Percentiles rank a stretch among this genome's conserved stretches.
Conservation (phyloP, 2,797 vertebrate species). For the Crenichthys baileyi region DNA sequence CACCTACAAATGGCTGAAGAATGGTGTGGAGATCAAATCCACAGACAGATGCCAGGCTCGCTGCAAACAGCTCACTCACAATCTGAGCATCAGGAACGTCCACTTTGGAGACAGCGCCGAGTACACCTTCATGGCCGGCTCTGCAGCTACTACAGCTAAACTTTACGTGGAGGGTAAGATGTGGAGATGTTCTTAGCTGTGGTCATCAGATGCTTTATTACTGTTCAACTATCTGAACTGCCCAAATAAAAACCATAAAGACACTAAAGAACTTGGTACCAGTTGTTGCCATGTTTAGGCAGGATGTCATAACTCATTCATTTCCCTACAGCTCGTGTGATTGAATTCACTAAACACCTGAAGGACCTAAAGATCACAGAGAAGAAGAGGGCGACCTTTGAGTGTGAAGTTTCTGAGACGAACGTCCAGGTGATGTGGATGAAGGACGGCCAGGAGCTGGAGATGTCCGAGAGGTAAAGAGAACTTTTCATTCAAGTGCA, state of each 20-base stretch:
- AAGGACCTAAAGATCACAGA: constrained; percentile 97
- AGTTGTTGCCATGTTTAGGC: neutral
- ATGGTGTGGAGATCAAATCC: constrained; percentile 93
- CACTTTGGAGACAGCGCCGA: constrained; percentile 96
- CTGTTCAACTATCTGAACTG: neutral
- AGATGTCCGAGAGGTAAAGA: constrained; percentile 86
- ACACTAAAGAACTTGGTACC: neutral
- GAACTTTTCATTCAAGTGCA: neutral
- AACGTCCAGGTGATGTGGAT: constrained; percentile 95
- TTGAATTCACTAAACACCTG: constrained; percentile 96
- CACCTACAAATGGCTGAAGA: constrained; percentile 96
- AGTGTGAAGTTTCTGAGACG: constrained; percentile 96
- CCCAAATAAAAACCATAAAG: neutral
- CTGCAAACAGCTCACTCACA: constrained; percentile 90
- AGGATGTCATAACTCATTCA: neutral
- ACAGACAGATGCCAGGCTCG: constrained; percentile 93
- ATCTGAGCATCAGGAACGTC: constrained; percentile 92
- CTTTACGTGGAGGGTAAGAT: constrained; percentile 93
- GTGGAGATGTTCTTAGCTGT: neutral
- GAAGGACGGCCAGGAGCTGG: constrained; percentile 95
- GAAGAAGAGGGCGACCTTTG: constrained; percentile 96
- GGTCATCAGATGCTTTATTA: neutral
- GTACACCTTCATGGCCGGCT: constrained; percentile 92
- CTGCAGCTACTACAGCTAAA: constrained; percentile 88
- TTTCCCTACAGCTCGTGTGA: constrained; percentile 87